phyloP scores from a whole-genome alignment of 2,888 invertebrate species.

The Ophioninae sp. region DNA sequence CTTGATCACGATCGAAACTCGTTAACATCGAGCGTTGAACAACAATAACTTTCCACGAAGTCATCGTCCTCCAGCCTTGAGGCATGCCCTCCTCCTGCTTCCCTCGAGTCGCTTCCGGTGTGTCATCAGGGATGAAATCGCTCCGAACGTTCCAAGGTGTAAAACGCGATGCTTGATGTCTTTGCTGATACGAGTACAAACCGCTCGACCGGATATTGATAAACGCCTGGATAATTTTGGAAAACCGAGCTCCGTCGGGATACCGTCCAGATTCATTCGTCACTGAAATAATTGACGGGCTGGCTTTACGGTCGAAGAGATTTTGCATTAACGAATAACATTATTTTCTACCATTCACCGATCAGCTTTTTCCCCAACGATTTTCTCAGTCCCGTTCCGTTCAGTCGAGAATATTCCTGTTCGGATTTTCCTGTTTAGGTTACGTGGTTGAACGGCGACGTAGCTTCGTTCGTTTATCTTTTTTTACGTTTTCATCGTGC shows the following conservation, averaged over 20 bases:
- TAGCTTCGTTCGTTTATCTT: background rate
- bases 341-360: background rate
- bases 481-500: background rate
- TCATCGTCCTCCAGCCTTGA: conserved; percentile 16
- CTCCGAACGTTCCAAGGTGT: conserved; percentile 50
- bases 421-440: too few species aligned
- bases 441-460: too few species aligned
- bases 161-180: conserved; percentile 19
- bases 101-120: background rate
- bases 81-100: background rate
- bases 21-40: conserved; percentile 47
- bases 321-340: background rate
- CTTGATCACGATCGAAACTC: conserved; percentile 45
- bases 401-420: too few species aligned
- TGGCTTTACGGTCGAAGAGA: background rate
- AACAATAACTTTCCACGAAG: conserved; percentile 46
- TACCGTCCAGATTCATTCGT: background rate
- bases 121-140: conserved; percentile 62
- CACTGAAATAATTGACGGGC: background rate
- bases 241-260: background rate
- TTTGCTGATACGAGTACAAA: background rate
- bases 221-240: background rate
- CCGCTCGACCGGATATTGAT: background rate
- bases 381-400: background rate
- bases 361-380: background rate